Evolutionary conservation across 2,797 vertebrate species (phyloP).

Genomic region (Leuciscus waleckii): DNA sequence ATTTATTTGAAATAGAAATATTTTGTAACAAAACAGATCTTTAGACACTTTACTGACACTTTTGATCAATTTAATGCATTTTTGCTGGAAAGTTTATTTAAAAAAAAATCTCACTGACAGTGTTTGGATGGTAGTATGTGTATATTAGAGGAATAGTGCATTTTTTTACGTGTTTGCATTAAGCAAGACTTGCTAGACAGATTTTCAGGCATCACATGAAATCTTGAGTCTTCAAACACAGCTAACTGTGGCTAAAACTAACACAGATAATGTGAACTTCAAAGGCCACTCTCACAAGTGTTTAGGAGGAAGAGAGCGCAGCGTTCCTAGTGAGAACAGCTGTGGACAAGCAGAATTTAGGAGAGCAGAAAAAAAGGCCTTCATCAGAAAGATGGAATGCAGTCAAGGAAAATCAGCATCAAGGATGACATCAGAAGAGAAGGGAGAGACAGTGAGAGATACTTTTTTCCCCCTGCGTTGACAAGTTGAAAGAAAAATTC

Average conservation of each 20-base stretch:
- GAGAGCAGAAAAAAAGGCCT: conserved; percentile 38
- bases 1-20: background rate
- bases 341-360: conserved; percentile 36
- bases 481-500: conserved; percentile 49
- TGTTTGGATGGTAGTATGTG: background rate
- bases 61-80: background rate
- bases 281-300: conserved; percentile 29
- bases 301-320: background rate
- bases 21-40: background rate
- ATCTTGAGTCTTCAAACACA: conserved; percentile 7
- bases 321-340: conserved; percentile 45
- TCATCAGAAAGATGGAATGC: conserved; percentile 49
- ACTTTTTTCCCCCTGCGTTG: conserved; percentile 34
- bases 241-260: conserved; percentile 35
- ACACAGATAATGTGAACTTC: conserved; percentile 41
- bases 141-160: background rate
- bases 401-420: conserved; percentile 51
- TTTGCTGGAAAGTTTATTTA: background rate
- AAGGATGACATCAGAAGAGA: conserved; percentile 50
- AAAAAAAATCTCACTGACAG: background rate
- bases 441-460: conserved; percentile 38
- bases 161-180: background rate
- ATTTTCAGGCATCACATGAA: conserved; percentile 6
- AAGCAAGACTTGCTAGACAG: background rate
- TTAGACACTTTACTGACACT: background rate